Base-by-base conservation (phyloP, 2,888 invertebrate genomes). In the Pammene aurita region DNA sequence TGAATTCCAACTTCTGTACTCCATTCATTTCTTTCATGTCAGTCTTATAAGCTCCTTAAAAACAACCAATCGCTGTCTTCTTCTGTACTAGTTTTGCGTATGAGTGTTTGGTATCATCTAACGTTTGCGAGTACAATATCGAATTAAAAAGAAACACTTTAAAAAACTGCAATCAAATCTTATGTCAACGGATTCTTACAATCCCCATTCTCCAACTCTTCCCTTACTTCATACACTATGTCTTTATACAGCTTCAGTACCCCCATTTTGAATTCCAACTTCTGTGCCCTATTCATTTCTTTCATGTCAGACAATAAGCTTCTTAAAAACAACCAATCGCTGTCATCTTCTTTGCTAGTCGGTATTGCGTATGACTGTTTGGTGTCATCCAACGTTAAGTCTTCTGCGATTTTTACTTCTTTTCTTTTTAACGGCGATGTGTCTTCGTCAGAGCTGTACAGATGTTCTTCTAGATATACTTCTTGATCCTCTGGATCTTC, bases 201-300 rank as follows among this genome's bases (percentile, higher is more conserved):
- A 56, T 7, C 10, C 0, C 42, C 56, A 38, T 57, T 41, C 2
- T 35, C 4, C 9, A n/a, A n/a, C 7, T 56, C 48, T 2, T 42
- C 60, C 6, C 6, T n/a, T 5, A 11, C 14, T 50, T 56, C 35
- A 46, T 10, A 35, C 18, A 58, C 38, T 7, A 67, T 67, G 14
- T 64, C 9, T 18, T 68, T 68, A 38, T 46, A 64, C 7, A 68
- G 34, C 44, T 68, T 63, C 42, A 68, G 9, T 11, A 68, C 44
- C 2, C 68, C 68, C 18, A 68, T 44, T 42, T 63, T 68, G 6
- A 68, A 68, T 11, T 68, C 63, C 11, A 68, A 18, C 16, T 68
- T 68, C 57, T 68, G 68, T 14, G 34, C 35, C 0, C 38, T 50
- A 10, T 18, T 64, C 52, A 68, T 52, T 18, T 34, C 44, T 26